Base-by-base conservation (phyloP, 2,113 vertebrate species). In the Serilophus lunatus region DNA sequence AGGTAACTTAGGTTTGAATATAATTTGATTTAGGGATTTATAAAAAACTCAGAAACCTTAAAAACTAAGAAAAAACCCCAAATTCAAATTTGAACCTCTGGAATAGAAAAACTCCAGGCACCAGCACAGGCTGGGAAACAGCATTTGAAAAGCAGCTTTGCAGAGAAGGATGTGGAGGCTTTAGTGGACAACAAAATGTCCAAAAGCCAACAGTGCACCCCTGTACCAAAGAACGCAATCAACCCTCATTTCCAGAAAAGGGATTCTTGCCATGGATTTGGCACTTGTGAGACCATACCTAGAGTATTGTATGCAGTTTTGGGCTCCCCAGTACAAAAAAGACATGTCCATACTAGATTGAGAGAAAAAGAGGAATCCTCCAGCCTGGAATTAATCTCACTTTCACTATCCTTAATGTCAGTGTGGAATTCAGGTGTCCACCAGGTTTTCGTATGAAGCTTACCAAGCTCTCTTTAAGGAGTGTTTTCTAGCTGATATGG, bases 151-250 rank as follows among this genome's bases (percentile, higher is more conserved):
- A 68, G 36, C 17, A 90, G 22, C 9, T 86, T 83, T 86, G 31
- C 36, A 51, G 42, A 42, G 45, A 61, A 88, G 17, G 22, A 33
- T 0, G 0, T 2, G 4, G 9, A n/a, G n/a, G 9, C 13, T 68
- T 24, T n/a, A 26, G 17, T 28, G 42, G 23, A 24, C 42, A 76
- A 49, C 13, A 45, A 33, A 23, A 23, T 42, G 45, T 60, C n/a
- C 57, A 16, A 74, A 51, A 89, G 9, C 22, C 79, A 72, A 12
- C 18, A 56, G 22, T 15, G 15, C 19, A 57, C 1, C 25, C 6
- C 8, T 49, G 5, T n/a, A 9, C 12, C 83, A 66, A 24, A 70
- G 26, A 3, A 18, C 13, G 24, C 8, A 44, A 45, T 50, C 51
- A 26, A 24, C 45, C 28, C 9, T 17, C 5, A 1, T 10, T 17